These are phyloP conservation scores for Manduca sexta DNA, from an alignment of 1,140 invertebrate genomes.

Conservation along the genomic window DNA sequence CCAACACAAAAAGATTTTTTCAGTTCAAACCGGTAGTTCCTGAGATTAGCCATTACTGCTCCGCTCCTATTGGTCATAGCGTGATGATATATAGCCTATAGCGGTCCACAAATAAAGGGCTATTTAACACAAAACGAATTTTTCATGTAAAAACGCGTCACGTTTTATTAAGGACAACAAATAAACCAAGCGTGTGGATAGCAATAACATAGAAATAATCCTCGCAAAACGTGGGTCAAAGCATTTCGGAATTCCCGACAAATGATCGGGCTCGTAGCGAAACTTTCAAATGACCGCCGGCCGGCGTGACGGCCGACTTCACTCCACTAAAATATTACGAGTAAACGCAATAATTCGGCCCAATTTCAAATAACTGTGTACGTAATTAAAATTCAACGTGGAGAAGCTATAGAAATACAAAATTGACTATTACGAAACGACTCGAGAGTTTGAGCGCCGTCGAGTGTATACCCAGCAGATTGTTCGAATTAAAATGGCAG, in stretches of 20 bases:
- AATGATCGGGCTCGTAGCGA: conserved; percentile 33
- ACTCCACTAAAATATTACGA: conserved; percentile 32
- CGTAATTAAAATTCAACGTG: conserved; percentile 24
- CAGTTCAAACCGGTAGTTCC: too few relatives aligned
- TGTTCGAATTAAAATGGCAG: conserved; percentile 43
- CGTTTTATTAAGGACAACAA: conserved; percentile 4
- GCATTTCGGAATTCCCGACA: conserved; percentile 35
- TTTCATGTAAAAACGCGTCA: background rate
- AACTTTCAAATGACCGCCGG: conserved; percentile 35
- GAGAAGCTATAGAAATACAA: conserved; percentile 9
- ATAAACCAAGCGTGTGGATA: conserved; percentile 6
- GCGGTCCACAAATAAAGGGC: too few relatives aligned
- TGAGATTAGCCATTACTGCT: too few relatives aligned
- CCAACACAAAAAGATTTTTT: too few relatives aligned
- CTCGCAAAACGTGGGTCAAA: conserved; percentile 21
- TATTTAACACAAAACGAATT: too few relatives aligned
- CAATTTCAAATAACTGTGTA: conserved; percentile 19
- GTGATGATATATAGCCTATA: too few relatives aligned
- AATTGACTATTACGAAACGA: conserved; percentile 14
- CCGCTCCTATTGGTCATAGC: too few relatives aligned
- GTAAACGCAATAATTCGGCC: conserved; percentile 26
- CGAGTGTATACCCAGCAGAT: conserved; percentile 27
- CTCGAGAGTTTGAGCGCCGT: conserved; percentile 15
- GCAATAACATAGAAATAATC: conserved; percentile 32
- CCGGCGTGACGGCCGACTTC: conserved; percentile 22